Evolutionary conservation across 1,140 invertebrate species (phyloP), one percentile per base, ranked within the genome.

Genomic region (Cryptotermes secundus): DNA sequence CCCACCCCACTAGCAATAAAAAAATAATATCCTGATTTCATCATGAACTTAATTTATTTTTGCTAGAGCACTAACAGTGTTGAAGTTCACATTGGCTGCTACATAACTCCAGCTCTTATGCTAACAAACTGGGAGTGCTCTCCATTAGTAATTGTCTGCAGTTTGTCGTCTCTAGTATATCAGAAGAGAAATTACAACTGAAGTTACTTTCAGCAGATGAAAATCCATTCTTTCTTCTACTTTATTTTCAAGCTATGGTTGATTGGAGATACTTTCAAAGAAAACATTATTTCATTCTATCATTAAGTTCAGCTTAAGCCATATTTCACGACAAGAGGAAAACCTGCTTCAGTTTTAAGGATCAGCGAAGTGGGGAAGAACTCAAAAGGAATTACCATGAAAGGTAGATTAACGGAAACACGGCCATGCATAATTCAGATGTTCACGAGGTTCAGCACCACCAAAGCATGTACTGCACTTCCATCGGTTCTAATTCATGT

Each of bases 321-420:
- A 72, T 72, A 72, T 72, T 72, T 72, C 59, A 72, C 9, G 59
- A 72, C n/a, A 72, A 72, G 59, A 72, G 59, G 59, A 72, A 72
- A 72, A 31, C 59, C 59, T 72, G 1, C 59, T 72, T n/a, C 9
- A 31, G 59, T 72, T 72, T 31, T 72, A 72, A 72, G 59, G 59
- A 72, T 72, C 59, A n/a, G 26, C 1, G 59, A 72, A 31, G 59
- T 3, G 59, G 59, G 16, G 59, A 59, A 72, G 16, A 72, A 72
- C 4, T n/a, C 7, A 26, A 72, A n/a, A n/a, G 31, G 59, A 31
- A 7, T 72, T 16, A 10, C 59, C 59, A 72, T 72, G 59, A 72
- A 72, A 72, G n/a, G 59, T 72, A 72, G 59, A 72, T 72, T 72
- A 72, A 72, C 59, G 26, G 31, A 72, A 31, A 31, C 31, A 72